Percentiles rank a stretch among this genome's conserved stretches.
phyloP scores from a whole-genome alignment of 2,888 invertebrate genomes.

The Diloba caeruleocephala region DNA sequence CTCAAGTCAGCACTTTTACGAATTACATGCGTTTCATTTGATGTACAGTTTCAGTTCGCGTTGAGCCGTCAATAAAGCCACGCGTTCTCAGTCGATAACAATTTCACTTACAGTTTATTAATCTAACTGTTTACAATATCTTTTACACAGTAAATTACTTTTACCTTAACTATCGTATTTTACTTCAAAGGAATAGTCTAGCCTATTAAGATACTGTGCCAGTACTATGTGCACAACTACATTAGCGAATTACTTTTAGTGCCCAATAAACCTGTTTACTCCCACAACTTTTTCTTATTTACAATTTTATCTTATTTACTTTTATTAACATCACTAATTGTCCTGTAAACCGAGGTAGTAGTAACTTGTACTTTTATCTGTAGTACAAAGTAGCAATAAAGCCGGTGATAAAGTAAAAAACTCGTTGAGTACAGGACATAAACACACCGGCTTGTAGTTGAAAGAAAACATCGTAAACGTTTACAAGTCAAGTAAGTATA shows the following conservation, averaged over 20 bases:
- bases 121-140: no score
- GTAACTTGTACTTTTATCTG: constrained; percentile 55
- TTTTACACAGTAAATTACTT: no score
- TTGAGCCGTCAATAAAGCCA: no score
- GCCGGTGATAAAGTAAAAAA: constrained; percentile 78
- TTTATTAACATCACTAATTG: constrained; percentile 53
- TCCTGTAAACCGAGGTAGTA: constrained; percentile 35
- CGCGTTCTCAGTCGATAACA: no score
- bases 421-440: constrained; percentile 74
- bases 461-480: constrained; percentile 83
- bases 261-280: constrained; percentile 52
- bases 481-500: constrained; percentile 74
- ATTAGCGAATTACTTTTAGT: constrained; percentile 39
- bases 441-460: constrained; percentile 76
- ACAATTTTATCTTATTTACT: constrained; percentile 55
- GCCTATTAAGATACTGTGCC: not conserved
- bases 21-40: no score
- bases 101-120: no score
- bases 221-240: constrained; percentile 13
- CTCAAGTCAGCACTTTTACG: no score
- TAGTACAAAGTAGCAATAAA: constrained; percentile 71
- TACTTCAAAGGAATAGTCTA: not conserved
- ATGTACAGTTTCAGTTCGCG: no score
- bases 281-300: constrained; percentile 32
- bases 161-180: no score